Percentiles rank a stretch among this genome's conserved stretches.
Evolutionary conservation across 2,113 vertebrate genomes (phyloP).

Genomic region (Oreocharis arfaki): DNA sequence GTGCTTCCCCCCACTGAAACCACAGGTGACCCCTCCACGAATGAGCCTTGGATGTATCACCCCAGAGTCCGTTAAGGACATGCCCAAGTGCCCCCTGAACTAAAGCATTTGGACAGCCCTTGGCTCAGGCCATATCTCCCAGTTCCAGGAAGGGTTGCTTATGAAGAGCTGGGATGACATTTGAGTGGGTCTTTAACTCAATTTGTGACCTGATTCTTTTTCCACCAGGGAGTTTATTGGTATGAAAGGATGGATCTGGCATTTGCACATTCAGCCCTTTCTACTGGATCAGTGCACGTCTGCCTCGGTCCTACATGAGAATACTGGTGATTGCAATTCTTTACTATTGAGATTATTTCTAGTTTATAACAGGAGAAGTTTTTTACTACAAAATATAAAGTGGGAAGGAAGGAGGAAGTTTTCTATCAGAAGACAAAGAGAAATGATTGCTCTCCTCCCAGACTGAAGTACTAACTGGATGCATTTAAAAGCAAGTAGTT

Average conservation of each 20-base stretch:
- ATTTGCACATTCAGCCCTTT: background rate
- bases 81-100: background rate
- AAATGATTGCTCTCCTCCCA: conserved; percentile 28
- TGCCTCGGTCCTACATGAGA: background rate
- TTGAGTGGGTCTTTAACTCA: background rate
- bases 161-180: background rate
- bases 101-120: background rate
- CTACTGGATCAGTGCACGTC: background rate
- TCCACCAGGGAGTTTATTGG: background rate
- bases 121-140: background rate
- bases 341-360: conserved; percentile 2
- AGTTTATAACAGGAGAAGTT: background rate
- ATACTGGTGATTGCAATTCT: conserved; percentile 1
- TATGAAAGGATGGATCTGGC: background rate
- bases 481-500: background rate
- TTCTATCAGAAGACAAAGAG: conserved; percentile 27
- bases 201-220: background rate
- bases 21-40: background rate
- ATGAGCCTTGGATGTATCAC: background rate
- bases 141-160: background rate
- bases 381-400: background rate
- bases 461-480: background rate
- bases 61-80: rapidly evolving
- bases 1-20: background rate
- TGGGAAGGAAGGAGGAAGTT: background rate